phyloP scores from a whole-genome alignment of 2,113 vertebrate genomes.

The Halichoeres trimaculatus region DNA sequence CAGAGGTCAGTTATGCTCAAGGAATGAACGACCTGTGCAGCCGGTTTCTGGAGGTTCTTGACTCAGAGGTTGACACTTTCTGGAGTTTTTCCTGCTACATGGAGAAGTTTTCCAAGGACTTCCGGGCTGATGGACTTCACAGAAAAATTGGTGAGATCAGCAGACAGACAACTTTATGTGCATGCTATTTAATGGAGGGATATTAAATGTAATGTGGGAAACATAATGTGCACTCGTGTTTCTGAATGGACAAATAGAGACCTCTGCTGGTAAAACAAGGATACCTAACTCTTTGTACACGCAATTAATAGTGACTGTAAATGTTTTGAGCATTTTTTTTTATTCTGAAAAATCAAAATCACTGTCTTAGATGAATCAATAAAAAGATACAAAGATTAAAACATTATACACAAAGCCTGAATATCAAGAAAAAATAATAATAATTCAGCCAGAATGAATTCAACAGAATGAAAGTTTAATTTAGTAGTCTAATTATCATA shows the following conservation, averaged over 20 bases:
- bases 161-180: background rate
- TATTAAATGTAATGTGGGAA: too few relatives aligned
- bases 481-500: background rate
- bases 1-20: conserved; percentile 87
- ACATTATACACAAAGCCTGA: background rate
- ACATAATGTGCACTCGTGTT: too few relatives aligned
- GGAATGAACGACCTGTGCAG: conserved; percentile 88
- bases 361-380: too few relatives aligned
- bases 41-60: conserved; percentile 84
- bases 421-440: background rate
- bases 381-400: too few relatives aligned
- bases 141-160: conserved; percentile 81
- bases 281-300: background rate
- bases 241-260: background rate
- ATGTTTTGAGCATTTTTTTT: background rate
- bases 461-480: background rate
- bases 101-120: conserved; percentile 85
- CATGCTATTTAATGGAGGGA: too few relatives aligned
- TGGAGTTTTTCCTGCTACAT: conserved; percentile 87
- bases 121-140: conserved; percentile 82
- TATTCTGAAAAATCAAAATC: too few relatives aligned
- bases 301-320: background rate
- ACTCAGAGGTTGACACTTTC: conserved; percentile 85
- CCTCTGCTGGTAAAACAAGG: conserved; percentile 34
- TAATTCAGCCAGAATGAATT: too few relatives aligned